Evolutionary conservation across 2,113 vertebrate genomes (phyloP), one percentile per base, ranked within the genome.

Genomic region (Coptodon bakossiorum): DNA sequence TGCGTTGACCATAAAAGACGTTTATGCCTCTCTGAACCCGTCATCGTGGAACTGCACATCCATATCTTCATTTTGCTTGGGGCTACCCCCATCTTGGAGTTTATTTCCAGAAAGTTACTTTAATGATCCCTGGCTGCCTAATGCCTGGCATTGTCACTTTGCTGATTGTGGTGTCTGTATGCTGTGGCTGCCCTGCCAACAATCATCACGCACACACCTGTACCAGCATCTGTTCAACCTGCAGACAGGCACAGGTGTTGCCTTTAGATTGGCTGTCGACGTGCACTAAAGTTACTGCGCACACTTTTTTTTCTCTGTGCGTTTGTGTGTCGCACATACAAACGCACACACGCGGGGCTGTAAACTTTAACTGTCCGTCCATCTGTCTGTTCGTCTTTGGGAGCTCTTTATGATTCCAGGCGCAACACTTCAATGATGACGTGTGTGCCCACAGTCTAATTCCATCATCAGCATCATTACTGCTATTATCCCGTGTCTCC

Each of bases 391-490:
- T 34, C n/a, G 90, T 92, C 89, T 54, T 78, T 80, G 68, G 80
- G 84, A 93, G 73, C 86, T 82, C 86, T 94, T 95, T 95, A 86
- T 87, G 86, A 96, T 96, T 96, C 94, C 89, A 90, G 86, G 53
- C 91, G 91, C 91, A 92, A 53, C 82, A 59, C 86, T 88, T 86
- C 88, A 86, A 90, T 87, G 91, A 93, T 94, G 92, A 94, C 96
- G 93, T 95, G 93, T 94, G 93, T 92, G 86, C 92, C 95, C 84
- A 82, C 89, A 93, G 94, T 95, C 95, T 95, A 93, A 94, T 93
- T 95, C 94, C 96, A 97, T 97, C 96, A 96, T 94, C 95, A 90
- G 92, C 95, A 96, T 97, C 95, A 96, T 97, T 96, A 96, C 95
- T 95, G 95, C 95, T 95, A 96, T 96, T 96, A 96, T 96, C 93